These are phyloP conservation scores for Ifrita kowaldi DNA, from an alignment of 2,113 vertebrate species.

Conservation along the genomic window DNA sequence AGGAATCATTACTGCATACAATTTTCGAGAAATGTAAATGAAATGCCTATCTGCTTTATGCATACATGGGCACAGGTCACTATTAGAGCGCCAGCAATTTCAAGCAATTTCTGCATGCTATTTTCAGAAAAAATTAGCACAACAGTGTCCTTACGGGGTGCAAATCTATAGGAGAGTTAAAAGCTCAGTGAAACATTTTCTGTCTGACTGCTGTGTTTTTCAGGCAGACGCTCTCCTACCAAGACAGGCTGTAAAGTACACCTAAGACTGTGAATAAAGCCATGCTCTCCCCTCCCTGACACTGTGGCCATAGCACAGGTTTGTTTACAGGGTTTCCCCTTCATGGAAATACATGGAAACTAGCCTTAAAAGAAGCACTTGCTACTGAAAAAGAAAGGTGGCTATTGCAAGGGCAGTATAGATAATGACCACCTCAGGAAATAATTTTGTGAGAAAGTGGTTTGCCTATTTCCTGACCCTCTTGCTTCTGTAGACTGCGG, in stretches of 20 bases:
- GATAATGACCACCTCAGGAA: neutral
- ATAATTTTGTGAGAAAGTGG: neutral
- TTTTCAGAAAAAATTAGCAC: slow-evolving; percentile 26
- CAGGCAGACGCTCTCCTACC: neutral
- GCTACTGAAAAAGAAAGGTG: neutral
- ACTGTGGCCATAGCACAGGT: accelerated
- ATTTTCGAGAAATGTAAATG: slow-evolving; percentile 32
- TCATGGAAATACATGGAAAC: neutral
- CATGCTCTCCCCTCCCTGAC: neutral
- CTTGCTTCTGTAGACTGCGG: neutral
- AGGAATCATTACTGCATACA: slow-evolving; percentile 38
- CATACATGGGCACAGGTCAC: slow-evolving; percentile 24
- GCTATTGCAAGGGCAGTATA: neutral
- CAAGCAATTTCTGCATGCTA: slow-evolving; percentile 26
- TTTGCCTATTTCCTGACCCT: neutral
- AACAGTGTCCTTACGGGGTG: neutral
- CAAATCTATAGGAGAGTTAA: slow-evolving; percentile 15
- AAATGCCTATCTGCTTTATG: slow-evolving; percentile 32
- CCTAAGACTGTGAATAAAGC: neutral
- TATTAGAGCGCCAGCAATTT: slow-evolving; percentile 41
- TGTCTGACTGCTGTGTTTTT: neutral
- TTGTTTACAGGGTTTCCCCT: neutral
- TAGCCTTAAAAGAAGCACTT: neutral
- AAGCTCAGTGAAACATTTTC: neutral
- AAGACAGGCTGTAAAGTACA: neutral